Conservation (phyloP, 1,140 invertebrate species). For the Bombus vancouverensis region DNA sequence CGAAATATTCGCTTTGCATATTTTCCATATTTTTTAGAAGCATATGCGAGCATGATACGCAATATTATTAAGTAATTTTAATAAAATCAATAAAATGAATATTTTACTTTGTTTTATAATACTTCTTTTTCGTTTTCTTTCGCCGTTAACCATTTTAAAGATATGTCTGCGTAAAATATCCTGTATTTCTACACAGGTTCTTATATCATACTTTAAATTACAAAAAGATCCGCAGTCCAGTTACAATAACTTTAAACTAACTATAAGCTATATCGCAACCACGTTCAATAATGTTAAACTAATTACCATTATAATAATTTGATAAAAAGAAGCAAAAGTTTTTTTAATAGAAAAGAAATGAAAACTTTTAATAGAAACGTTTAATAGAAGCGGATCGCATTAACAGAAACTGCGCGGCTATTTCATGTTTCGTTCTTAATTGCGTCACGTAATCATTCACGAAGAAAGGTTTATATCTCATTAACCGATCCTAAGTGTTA, state of each 20-base stretch:
- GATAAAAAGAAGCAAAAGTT: background rate
- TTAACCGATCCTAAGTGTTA: background rate
- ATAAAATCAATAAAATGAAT: background rate
- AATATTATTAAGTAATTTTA: no score
- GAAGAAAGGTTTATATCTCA: background rate
- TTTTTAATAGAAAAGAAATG: background rate
- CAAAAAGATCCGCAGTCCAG: background rate
- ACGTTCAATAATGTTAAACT: background rate
- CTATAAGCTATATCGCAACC: background rate
- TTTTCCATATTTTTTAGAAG: background rate
- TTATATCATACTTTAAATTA: background rate
- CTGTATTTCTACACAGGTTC: background rate
- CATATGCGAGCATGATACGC: no score
- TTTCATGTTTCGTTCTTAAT: slow-evolving; percentile 16
- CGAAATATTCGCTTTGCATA: background rate
- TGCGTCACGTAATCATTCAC: background rate
- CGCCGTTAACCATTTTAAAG: background rate
- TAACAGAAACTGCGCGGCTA: background rate
- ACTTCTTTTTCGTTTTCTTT: background rate
- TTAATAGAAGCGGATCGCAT: background rate
- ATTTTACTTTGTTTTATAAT: background rate
- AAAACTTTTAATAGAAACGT: background rate
- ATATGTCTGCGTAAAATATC: background rate
- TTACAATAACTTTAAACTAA: background rate
- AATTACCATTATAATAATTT: background rate